Base-by-base conservation (phyloP, 2,888 invertebrate species). In the Euplexia lucipara region DNA sequence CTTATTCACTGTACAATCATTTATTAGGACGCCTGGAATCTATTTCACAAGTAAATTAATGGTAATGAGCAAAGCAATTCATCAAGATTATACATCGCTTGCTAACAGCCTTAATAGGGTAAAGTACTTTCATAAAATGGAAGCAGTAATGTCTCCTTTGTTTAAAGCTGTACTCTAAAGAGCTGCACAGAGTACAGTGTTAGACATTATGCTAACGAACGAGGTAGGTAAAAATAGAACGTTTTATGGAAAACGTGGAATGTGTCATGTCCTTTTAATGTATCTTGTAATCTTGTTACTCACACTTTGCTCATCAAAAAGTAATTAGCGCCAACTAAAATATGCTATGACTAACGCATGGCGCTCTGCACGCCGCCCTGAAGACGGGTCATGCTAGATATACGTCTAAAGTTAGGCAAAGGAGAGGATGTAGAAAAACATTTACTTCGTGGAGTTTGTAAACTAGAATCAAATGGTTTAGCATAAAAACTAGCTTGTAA, bases 271-370 rank as follows among this genome's bases (percentile, higher is more conserved):
- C 75, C 79, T 79, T 84, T 86, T 86, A 87, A 89, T 88, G 86
- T 83, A 86, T 87, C 84, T 81, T 71, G 81, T 89, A 88, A 91
- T 90, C 86, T 88, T 70, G 79, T 88, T 86, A 85, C 85, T 88
- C 86, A 87, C 83, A 85, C 82, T 85, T 86, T 78, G 87, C 88
- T 91, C 92, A 89, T 93, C 92, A 93, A 90, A 92, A 92, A 90
- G 88, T 89, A 90, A 91, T 93, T 91, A 93, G 89, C 84, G 85
- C 77, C 75, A 78, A 77, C 88, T 82, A 83, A 88, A 90, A 90
- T 90, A 89, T 79, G 81, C 82, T 75, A 76, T 87, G 86, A 87
- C 82, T 84, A 84, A 86, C 83, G 59, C 71, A 74, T 68, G 80
- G 76, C 79, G 83, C 67, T 76, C 63, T 59, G 71, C 77, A 76